These are phyloP conservation scores for Trilocha varians DNA, from an alignment of 2,888 invertebrate species.

Conservation along the genomic window DNA sequence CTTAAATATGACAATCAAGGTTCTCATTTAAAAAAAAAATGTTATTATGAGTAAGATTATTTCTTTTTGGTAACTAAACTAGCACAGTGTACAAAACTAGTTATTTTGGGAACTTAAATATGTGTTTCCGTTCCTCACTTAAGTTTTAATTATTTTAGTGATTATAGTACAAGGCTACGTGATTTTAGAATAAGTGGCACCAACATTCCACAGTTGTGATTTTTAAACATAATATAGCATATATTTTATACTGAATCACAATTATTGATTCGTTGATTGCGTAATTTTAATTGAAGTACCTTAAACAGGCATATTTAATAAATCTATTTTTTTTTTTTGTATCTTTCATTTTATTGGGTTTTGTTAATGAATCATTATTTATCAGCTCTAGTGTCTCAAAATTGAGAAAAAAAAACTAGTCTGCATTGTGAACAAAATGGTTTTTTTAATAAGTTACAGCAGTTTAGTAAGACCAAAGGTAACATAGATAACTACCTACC, in stretches of 20 bases:
- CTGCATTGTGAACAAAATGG: conserved; percentile 18
- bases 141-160: conserved; percentile 25
- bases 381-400: no score
- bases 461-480: conserved; percentile 33
- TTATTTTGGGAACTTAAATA: conserved; percentile 53
- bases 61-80: no score
- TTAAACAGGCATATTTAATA: conserved; percentile 32
- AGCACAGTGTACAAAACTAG: no score
- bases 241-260: no score
- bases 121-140: conserved; percentile 31
- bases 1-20: no score
- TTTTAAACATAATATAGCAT: conserved; percentile 31
- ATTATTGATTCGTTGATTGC: no score
- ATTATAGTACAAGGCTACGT: conserved; percentile 51
- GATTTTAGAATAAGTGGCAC: conserved; percentile 64
- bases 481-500: conserved; percentile 20
- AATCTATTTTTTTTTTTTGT: no score
- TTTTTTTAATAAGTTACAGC: conserved; percentile 23
- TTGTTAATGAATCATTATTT: no score
- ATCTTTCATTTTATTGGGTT: no score
- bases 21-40: no score
- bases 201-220: conserved; percentile 67
- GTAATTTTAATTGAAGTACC: conserved; percentile 32
- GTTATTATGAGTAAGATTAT: no score
- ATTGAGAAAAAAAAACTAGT: no score